Conservation (phyloP, 2,113 vertebrate genomes). For the Xenopus laevis region DNA sequence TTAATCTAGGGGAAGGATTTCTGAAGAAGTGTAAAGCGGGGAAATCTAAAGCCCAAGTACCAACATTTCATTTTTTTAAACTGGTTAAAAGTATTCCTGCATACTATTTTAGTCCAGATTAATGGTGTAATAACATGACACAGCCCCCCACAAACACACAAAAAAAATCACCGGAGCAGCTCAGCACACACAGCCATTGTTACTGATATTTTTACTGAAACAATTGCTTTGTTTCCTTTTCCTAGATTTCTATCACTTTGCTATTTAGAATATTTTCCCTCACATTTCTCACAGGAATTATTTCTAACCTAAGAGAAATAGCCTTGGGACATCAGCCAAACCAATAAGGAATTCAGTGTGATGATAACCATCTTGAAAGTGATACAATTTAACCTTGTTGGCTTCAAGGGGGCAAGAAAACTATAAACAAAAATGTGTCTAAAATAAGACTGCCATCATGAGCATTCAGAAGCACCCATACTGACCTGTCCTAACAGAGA, state of each 20-base stretch:
- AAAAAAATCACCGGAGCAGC: too few relatives aligned
- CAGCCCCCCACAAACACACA: too few relatives aligned
- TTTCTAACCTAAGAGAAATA: constrained; percentile 17
- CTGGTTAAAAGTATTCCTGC: too few relatives aligned
- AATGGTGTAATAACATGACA: too few relatives aligned
- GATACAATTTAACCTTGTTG: constrained; percentile 13
- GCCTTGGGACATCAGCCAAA: constrained; percentile 29
- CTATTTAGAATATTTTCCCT: not conserved
- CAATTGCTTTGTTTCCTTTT: not conserved
- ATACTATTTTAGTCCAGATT: too few relatives aligned
- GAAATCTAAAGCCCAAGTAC: too few relatives aligned
- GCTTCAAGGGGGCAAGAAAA: constrained; percentile 18
- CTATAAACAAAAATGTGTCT: constrained; percentile 25
- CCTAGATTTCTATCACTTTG: not conserved
- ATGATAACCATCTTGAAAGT: constrained; percentile 31
- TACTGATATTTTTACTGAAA: too few relatives aligned
- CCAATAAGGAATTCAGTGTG: constrained; percentile 12
- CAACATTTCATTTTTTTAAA: too few relatives aligned
- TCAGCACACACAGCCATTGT: too few relatives aligned
- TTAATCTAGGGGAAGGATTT: too few relatives aligned
- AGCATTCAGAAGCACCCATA: not conserved
- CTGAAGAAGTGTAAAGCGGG: too few relatives aligned
- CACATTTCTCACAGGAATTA: constrained; percentile 6
- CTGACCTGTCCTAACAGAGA: not conserved
- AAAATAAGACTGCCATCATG: constrained; percentile 15